Conservation (phyloP, 2,888 invertebrate genomes). For the Atrina japonica region DNA sequence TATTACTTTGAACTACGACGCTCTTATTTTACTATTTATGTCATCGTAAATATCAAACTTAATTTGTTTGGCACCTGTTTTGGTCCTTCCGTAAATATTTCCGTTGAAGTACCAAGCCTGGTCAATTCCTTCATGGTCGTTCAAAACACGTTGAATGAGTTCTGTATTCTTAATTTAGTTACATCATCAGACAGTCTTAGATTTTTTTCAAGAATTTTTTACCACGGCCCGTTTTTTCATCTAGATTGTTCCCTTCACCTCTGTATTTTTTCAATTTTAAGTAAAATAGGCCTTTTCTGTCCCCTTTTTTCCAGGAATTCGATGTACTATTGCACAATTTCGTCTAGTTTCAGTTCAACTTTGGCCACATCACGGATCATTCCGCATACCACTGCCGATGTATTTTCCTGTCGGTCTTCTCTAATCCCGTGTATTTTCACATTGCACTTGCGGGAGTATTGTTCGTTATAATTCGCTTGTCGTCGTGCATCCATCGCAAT, state of each 20-base stretch:
- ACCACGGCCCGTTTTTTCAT: constrained; percentile 8
- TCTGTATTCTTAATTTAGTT: not conserved
- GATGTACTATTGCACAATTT: constrained; percentile 8
- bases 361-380: not conserved
- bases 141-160: too few relatives aligned
- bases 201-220: not conserved
- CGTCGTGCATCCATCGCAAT: too few relatives aligned
- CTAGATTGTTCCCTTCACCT: not conserved
- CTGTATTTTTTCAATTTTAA: not conserved
- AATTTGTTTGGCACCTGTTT: too few relatives aligned
- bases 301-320: not conserved
- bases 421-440: constrained; percentile 4
- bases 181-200: not conserved
- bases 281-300: not conserved
- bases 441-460: constrained; percentile 23
- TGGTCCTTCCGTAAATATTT: too few relatives aligned
- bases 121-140: too few relatives aligned
- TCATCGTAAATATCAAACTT: too few relatives aligned
- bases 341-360: too few relatives aligned
- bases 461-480: constrained; percentile 25
- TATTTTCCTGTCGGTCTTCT: not conserved
- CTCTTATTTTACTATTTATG: too few relatives aligned
- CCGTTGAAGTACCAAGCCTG: too few relatives aligned
- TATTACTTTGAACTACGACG: too few relatives aligned
- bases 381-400: not conserved